Evolutionary conservation across 1,140 invertebrate species (phyloP).

Genomic region (Diplogasteroides magnus): DNA sequence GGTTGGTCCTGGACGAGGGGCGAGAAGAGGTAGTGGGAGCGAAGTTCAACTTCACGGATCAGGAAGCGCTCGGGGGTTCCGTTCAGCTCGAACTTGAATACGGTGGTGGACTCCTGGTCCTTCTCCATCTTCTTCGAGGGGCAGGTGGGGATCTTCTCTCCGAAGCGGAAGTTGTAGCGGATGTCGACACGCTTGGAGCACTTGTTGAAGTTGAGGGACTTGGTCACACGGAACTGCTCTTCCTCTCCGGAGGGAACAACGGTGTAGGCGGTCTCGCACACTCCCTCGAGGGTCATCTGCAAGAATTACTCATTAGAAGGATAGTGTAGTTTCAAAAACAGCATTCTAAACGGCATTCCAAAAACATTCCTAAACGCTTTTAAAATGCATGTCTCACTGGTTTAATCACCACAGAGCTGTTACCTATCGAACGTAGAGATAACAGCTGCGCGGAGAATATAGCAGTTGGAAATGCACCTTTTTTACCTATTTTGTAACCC

Average conservation of each 20-base stretch:
- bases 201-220: constrained; percentile 46
- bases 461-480: too few relatives aligned
- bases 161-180: constrained; percentile 32
- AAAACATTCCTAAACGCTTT: too few relatives aligned
- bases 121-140: not conserved
- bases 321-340: too few relatives aligned
- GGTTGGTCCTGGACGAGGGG: constrained; percentile 3
- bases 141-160: not conserved
- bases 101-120: constrained; percentile 6
- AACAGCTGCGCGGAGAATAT: too few relatives aligned
- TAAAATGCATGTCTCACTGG: too few relatives aligned
- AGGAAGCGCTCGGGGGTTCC: constrained; percentile 9
- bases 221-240: constrained; percentile 35
- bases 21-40: constrained; percentile 20
- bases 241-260: constrained; percentile 18
- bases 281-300: constrained; percentile 26
- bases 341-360: too few relatives aligned
- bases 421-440: too few relatives aligned
- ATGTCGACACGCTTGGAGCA: constrained; percentile 40
- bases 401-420: constrained; percentile 21
- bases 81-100: constrained; percentile 21
- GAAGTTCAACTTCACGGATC: constrained; percentile 23
- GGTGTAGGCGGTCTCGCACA: constrained; percentile 25
- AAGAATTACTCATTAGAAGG: constrained; percentile 5
- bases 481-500: too few relatives aligned